These are phyloP conservation scores for Pseudococcus viburni DNA, from an alignment of 2,888 invertebrate genomes.

Conservation along the genomic window DNA sequence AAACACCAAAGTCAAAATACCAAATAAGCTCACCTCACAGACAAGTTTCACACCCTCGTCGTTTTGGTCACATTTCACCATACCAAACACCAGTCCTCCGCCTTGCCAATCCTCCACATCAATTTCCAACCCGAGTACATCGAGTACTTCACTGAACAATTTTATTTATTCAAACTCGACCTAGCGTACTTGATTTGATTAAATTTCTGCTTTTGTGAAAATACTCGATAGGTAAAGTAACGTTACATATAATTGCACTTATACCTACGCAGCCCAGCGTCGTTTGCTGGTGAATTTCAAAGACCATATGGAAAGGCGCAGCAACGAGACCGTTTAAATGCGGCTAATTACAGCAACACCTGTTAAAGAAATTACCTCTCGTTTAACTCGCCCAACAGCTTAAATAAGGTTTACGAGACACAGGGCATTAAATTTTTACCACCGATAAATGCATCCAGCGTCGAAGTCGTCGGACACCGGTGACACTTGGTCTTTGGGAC, in stretches of 20 bases:
- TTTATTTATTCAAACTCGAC: not conserved
- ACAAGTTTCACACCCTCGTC: no score
- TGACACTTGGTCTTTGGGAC: conserved; percentile 14
- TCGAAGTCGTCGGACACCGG: not conserved
- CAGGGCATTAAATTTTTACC: conserved; percentile 8
- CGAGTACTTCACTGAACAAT: not conserved
- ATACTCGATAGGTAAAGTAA: not conserved
- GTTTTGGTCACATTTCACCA: no score
- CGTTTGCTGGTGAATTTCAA: not conserved
- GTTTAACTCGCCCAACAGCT: not conserved
- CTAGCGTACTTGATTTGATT: not conserved
- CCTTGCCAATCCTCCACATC: no score
- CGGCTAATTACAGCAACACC: conserved; percentile 15
- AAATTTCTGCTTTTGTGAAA: conserved; percentile 1
- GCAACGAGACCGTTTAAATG: not conserved
- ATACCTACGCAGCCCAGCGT: not conserved
- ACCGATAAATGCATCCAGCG: not conserved
- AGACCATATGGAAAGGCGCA: not conserved
- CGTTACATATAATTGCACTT: conserved; percentile 38
- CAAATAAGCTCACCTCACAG: no score
- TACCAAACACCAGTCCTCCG: no score
- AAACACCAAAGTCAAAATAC: no score
- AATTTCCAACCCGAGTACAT: not conserved
- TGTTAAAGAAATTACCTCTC: conserved; percentile 44
- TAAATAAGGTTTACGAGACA: not conserved